Conservation (phyloP, 2,888 invertebrate species). For the Acronicta psi region DNA sequence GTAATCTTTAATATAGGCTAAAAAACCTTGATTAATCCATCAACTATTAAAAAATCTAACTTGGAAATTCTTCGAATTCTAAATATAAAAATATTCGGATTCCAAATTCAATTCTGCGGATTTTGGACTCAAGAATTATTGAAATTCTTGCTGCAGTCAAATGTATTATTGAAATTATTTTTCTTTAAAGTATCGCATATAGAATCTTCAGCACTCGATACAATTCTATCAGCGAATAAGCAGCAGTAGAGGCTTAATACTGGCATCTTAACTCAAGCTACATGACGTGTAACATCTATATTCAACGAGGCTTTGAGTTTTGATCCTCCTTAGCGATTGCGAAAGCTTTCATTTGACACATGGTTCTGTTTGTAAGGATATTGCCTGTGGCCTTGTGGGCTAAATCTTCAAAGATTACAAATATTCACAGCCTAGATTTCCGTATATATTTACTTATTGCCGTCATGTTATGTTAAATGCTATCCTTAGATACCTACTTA, state of each 20-base stretch:
- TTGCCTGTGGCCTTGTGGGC: not conserved
- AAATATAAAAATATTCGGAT: too few species aligned
- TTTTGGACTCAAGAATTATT: too few species aligned
- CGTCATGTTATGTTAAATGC: too few species aligned
- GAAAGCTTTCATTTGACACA: constrained; percentile 1
- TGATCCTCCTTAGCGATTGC: constrained; percentile 45
- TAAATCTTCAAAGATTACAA: not conserved
- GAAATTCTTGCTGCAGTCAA: too few species aligned
- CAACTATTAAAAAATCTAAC: too few species aligned
- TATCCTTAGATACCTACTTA: too few species aligned
- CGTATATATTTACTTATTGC: too few species aligned
- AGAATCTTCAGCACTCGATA: constrained; percentile 19
- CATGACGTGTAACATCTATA: constrained; percentile 54
- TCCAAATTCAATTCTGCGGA: not conserved
- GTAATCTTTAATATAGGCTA: too few species aligned
- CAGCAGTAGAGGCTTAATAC: constrained; percentile 55
- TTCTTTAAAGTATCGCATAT: not conserved
- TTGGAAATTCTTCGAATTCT: too few species aligned
- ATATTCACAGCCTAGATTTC: too few species aligned
- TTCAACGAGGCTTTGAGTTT: constrained; percentile 52
- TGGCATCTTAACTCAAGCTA: constrained; percentile 63
- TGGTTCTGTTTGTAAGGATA: constrained; percentile 1
- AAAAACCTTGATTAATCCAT: too few species aligned
- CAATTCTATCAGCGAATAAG: constrained; percentile 37
- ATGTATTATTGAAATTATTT: too few species aligned